phyloP scores from a whole-genome alignment of 1,140 invertebrate genomes.

The Drosophila virilis region DNA sequence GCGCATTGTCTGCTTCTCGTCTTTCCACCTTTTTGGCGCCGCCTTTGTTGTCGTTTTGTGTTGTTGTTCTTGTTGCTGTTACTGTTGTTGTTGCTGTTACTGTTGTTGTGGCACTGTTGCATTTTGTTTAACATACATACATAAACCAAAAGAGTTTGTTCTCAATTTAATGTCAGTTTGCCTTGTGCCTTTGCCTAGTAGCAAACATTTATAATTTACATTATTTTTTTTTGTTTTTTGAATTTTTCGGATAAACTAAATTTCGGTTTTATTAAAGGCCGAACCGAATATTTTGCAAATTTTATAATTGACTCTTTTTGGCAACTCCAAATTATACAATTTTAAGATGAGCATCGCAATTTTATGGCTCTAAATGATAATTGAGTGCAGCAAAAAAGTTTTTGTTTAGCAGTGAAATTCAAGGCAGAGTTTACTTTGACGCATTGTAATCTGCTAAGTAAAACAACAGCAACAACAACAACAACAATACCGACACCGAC shows the following conservation, averaged over 20 bases:
- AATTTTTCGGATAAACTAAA: neutral
- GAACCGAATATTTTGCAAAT: no score
- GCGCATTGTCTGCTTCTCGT: conserved; percentile 35
- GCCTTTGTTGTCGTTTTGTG: conserved; percentile 10
- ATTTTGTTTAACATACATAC: conserved; percentile 48
- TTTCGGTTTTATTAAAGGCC: no score
- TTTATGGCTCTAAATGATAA: neutral
- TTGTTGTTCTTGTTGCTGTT: conserved; percentile 29
- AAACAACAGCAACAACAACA: conserved; percentile 9
- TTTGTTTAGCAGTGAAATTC: conserved; percentile 2
- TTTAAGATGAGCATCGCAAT: neutral
- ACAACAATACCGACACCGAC: neutral
- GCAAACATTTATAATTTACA: conserved; percentile 3
- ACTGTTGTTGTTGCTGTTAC: conserved; percentile 24
- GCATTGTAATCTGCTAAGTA: neutral
- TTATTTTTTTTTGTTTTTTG: neutral
- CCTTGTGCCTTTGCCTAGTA: conserved; percentile 5
- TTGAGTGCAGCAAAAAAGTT: no score
- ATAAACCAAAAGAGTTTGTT: neutral
- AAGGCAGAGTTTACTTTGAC: conserved; percentile 16
- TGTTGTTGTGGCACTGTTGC: conserved; percentile 58
- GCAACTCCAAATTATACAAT: neutral
- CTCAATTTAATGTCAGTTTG: neutral
- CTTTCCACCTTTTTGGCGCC: conserved; percentile 55
- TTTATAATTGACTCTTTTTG: neutral